Conservation (phyloP, 1,140 invertebrate genomes). For the Ganaspis sp. region DNA sequence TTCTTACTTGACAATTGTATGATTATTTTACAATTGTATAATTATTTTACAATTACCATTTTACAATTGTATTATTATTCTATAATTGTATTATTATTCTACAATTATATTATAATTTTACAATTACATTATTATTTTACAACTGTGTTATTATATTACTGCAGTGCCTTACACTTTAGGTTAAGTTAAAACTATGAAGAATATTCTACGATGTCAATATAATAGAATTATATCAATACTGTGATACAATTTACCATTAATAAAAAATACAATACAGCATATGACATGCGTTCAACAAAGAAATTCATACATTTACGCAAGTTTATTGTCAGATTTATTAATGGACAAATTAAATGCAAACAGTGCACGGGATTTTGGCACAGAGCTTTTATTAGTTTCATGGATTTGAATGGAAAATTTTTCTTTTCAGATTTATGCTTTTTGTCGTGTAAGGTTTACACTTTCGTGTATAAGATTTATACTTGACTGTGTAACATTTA, state of each 20-base stretch:
- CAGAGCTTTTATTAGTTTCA: constrained; percentile 1
- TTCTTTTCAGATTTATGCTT: too few relatives aligned
- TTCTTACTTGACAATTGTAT: not conserved
- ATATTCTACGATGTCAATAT: constrained; percentile 31
- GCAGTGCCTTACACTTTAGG: constrained; percentile 11
- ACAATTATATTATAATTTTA: not conserved
- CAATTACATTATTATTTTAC: constrained; percentile 13
- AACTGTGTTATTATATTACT: constrained; percentile 18
- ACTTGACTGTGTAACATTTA: too few relatives aligned
- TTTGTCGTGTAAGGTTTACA: too few relatives aligned
- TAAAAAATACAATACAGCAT: constrained; percentile 32
- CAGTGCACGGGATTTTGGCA: constrained; percentile 34
- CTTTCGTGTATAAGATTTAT: too few relatives aligned
- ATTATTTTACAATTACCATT: not conserved
- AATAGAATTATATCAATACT: constrained; percentile 23
- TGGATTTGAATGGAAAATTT: not conserved
- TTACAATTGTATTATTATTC: not conserved
- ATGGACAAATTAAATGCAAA: constrained; percentile 30
- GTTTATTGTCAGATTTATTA: constrained; percentile 39
- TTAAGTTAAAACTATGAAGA: constrained; percentile 37
- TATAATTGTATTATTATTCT: too few relatives aligned
- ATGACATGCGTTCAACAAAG: constrained; percentile 17
- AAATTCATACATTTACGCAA: constrained; percentile 23
- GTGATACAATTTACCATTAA: constrained; percentile 30
- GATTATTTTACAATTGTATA: not conserved